phyloP scores from a whole-genome alignment of 2,888 invertebrate genomes.

The Minunthozetes semirufus region DNA sequence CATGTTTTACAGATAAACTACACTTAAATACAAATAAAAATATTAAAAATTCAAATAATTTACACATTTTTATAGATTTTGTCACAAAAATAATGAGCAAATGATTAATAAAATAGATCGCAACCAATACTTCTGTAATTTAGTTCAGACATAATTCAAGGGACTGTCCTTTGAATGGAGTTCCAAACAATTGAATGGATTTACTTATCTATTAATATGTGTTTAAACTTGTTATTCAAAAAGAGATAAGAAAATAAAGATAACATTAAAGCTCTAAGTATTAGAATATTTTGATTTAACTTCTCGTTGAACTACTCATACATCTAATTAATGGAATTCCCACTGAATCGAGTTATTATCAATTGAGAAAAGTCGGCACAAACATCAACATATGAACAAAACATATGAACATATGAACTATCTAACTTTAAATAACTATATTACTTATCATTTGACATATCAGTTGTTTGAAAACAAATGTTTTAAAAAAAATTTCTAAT shows the following conservation, averaged over 20 bases:
- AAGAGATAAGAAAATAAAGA: not conserved
- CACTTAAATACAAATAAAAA: not conserved
- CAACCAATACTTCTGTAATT: not conserved
- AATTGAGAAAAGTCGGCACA: no score
- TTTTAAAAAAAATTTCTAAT: no score
- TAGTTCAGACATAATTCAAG: not conserved
- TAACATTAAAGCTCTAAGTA: not conserved
- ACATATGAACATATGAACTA: no score
- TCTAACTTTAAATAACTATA: no score
- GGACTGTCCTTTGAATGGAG: not conserved
- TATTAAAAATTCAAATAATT: not conserved
- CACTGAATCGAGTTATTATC: no score
- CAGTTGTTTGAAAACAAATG: no score
- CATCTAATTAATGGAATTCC: no score
- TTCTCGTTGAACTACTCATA: no score
- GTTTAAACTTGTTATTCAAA: slow-evolving; percentile 8
- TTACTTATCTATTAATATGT: not conserved
- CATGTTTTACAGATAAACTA: not conserved
- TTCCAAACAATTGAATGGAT: not conserved
- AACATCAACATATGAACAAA: no score
- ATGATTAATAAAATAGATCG: not conserved
- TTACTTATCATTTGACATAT: no score
- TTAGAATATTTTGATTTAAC: no score
- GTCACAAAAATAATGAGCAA: not conserved
- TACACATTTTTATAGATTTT: not conserved